These are phyloP conservation scores for Hemibagrus wyckioides DNA, from an alignment of 2,113 vertebrate species.

Conservation along the genomic window DNA sequence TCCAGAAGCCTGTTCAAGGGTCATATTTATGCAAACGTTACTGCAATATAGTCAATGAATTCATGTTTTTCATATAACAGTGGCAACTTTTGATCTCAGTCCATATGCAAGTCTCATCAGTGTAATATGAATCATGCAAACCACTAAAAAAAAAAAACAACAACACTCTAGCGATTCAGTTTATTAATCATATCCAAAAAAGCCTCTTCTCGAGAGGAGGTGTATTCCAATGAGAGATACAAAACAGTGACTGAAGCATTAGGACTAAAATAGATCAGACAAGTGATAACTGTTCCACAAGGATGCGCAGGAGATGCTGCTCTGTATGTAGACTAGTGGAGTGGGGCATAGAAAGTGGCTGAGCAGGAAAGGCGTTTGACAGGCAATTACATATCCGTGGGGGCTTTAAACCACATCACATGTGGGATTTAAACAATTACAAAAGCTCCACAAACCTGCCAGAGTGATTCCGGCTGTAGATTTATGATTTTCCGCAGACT, in stretches of 20 bases:
- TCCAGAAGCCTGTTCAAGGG: conserved; percentile 78
- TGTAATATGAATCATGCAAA: conserved; percentile 20
- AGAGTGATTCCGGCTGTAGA: conserved; percentile 55
- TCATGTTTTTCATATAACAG: conserved; percentile 4
- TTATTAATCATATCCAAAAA: conserved; percentile 42
- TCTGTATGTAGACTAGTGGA: conserved; percentile 43
- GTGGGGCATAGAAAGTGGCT: conserved; percentile 50
- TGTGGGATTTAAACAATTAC: conserved; percentile 67
- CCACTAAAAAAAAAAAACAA: conserved; percentile 22
- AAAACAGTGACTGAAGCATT: conserved; percentile 53
- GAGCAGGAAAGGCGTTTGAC: conserved; percentile 58
- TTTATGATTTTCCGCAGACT: conserved; percentile 63
- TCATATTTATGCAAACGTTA: conserved; percentile 72
- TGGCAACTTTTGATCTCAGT: conserved; percentile 2
- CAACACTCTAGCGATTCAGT: conserved; percentile 19
- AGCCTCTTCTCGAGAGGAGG: conserved; percentile 44
- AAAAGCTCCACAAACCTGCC: conserved; percentile 62
- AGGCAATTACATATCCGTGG: conserved; percentile 64
- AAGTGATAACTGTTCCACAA: conserved; percentile 56
- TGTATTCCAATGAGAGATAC: conserved; percentile 43
- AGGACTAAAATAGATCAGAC: conserved; percentile 57
- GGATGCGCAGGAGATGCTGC: conserved; percentile 43
- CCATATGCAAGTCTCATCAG: conserved; percentile 4
- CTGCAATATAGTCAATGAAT: conserved; percentile 43
- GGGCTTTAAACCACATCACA: conserved; percentile 66